Evolutionary conservation across 2,113 vertebrate species (phyloP), one percentile per base, ranked within the genome.

Genomic region (Microcebus tavaratra): DNA sequence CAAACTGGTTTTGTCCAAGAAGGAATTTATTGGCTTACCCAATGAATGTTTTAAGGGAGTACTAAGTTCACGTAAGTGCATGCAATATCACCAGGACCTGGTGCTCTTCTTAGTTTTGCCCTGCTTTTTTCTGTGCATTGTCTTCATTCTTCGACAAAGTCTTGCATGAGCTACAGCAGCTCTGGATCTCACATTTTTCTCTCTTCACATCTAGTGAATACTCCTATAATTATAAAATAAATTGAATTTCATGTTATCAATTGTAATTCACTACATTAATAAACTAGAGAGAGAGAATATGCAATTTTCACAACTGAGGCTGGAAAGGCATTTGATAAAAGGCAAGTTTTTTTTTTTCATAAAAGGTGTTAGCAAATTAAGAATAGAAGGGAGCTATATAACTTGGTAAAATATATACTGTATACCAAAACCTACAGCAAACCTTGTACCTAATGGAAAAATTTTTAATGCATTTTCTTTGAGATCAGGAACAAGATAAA

Each of bases 221-320:
- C 27, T 61, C 20, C n/a, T 70, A 21, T 82, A 59, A 88, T 68
- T 92, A 55, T 70, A 42, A 84, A 89, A 53, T 34, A 76, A 89
- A 89, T 70, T 76, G 50, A 72, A 88, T 78, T 70, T 96, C 61
- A 84, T 67, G 39, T 81, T 81, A 72, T 61, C n/a, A 79, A 55
- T 70, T 89, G 3, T 61, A 89, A 89, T 78, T 89, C 20, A 23
- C 42, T 65, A 29, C 42, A 84, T 84, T 68, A 84, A 78, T 70
- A 70, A 50, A 53, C 55, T 50, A 42, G 70, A 96, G 42, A 67
- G 63, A 86, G 50, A 88, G 81, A 92, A 42, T 81, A 50, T 42
- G 34, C 42, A 61, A 63, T 53, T 93, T 92, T 93, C 70, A 78
- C 34, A 61, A 70, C 13, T 4, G 9, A 59, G 45, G 27, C 10